Base-by-base conservation (phyloP, 1,140 invertebrate species). In the Bemisia tabaci region DNA sequence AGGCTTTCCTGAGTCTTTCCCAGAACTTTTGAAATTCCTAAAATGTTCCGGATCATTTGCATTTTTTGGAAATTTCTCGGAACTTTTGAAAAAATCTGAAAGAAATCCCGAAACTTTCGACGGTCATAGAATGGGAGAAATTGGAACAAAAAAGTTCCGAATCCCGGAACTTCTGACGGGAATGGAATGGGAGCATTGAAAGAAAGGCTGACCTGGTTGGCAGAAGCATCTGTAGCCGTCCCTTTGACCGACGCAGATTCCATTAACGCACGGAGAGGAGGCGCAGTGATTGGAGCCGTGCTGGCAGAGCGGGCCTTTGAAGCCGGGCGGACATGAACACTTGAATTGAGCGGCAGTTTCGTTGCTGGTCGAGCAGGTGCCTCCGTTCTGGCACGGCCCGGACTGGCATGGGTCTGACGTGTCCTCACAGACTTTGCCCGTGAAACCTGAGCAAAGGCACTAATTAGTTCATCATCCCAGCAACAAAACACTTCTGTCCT, bases 361-460 rank as follows among this genome's bases (percentile, higher is more conserved):
- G 60, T 73, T 73, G 59, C 69, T 71, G 17, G 73, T 77, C 72
- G 92, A 74, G 73, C 93, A 96, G 74, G 86, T 87, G 62, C 94
- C 94, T 62, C 89, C 90, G 72, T 97, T 91, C 88, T 95, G 93
- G 74, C 95, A 97, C 9, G 95, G 95, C 72, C 91, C 89, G 1
- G 94, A 94, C 68, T 97, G 92, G 73, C 95, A 97, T 65, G 94
- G 83, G 77, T 96, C 91, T 22, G 94, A 93, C 0, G 94, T 92
- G 1, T 91, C 93, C 78, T 96, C 92, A 75, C 94, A 96, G 73
- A 92, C 87, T 79, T 95, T 95, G 21, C 92, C 92, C 2, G 74
- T 74, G 63, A 77, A 80, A n/a, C 79, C 79, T 68, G 73, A 64
- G 0, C n/a, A 66, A 63, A 69, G 67, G 22, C 64, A 67, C 17